These are phyloP conservation scores for Nematopogon swammerdamellus DNA, from an alignment of 2,888 invertebrate species.

Conservation along the genomic window DNA sequence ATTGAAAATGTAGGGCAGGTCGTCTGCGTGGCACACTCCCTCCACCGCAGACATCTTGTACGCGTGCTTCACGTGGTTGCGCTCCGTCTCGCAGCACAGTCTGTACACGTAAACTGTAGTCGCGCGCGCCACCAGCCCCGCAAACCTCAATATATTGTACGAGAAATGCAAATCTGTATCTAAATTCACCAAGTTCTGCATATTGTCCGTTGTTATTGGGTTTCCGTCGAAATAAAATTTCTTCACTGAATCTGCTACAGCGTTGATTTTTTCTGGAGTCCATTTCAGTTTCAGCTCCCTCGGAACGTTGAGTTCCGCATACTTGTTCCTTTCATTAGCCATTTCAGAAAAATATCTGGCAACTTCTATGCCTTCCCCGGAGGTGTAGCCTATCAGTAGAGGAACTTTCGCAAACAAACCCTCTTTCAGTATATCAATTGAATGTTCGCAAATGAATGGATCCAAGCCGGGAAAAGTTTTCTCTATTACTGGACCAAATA, in stretches of 20 bases:
- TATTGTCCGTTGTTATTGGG: conserved; percentile 20
- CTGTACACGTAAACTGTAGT: conserved; percentile 34
- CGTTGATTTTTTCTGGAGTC: conserved; percentile 19
- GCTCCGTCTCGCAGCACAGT: conserved; percentile 36
- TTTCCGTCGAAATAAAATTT: conserved; percentile 30
- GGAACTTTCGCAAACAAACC: conserved; percentile 30
- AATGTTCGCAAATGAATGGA: conserved; percentile 30
- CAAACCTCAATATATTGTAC: conserved; percentile 35
- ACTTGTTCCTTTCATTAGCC: conserved; percentile 18
- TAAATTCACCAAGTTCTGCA: conserved; percentile 27
- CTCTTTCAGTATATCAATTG: conserved; percentile 23
- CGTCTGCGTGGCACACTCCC: conserved; percentile 44
- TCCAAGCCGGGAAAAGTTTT: conserved; percentile 23
- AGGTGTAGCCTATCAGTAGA: conserved; percentile 38
- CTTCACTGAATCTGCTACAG: conserved; percentile 27
- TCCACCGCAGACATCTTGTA: conserved; percentile 31
- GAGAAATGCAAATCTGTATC: conserved; percentile 33
- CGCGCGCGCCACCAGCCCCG: conserved; percentile 23
- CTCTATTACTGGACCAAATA: conserved; percentile 45
- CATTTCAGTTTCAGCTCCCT: conserved; percentile 37
- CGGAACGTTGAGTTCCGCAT: conserved; percentile 31
- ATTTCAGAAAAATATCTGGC: conserved; percentile 25
- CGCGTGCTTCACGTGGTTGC: conserved; percentile 31
- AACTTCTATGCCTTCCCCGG: conserved; percentile 44
- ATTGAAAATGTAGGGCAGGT: conserved; percentile 36